Evolutionary conservation across 2,797 vertebrate genomes (phyloP), one percentile per base, ranked within the genome.

Genomic region (Nasua narica): DNA sequence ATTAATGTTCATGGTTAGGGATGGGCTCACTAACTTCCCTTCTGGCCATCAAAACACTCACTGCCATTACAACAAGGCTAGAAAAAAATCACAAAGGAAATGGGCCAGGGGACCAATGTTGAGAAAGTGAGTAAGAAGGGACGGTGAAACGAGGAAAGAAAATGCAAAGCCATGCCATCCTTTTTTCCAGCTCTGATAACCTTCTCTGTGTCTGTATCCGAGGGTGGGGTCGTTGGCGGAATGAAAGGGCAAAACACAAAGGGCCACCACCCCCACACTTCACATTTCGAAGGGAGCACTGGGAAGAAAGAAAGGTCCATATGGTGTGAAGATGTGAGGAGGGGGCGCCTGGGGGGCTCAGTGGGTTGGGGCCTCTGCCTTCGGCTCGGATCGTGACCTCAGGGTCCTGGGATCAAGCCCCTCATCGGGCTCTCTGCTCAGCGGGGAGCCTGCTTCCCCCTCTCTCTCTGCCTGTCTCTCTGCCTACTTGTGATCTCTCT

Each of bases 1-100:
- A 40, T 82, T 85, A 74, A 84, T 54, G 62, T 79, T 21, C 50
- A 4, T 76, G 56, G 81, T 79, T 40, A 84, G 74, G 37, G 67
- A 8, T 27, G 46, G 16, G 29, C 48, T 79, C 48, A 5, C 29
- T 65, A 27, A 84, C n/a, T 46, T 65, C 14, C 50, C 23, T 13
- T 43, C 2, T 7, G 19, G 40, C 14, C 46, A 11, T 60, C 2
- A 12, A 76, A 16, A 2, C 0, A 14, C 8, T 77, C 21, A 3
- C 5, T 23, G 76, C 11, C 54, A 69, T 29, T 58, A 25, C 3
- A 67, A 13, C 48, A 13, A 95, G n/a, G 23, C 23, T 43, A 79
- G 50, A 82, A 87, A 86, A 95, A 81, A 74, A 58, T 72, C 58
- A 70, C 56, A 40, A 62, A 86, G 86, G n/a, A 65, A 52, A 19